phyloP scores from a whole-genome alignment of 1,140 invertebrate species.

The Eufriesea mexicana region DNA sequence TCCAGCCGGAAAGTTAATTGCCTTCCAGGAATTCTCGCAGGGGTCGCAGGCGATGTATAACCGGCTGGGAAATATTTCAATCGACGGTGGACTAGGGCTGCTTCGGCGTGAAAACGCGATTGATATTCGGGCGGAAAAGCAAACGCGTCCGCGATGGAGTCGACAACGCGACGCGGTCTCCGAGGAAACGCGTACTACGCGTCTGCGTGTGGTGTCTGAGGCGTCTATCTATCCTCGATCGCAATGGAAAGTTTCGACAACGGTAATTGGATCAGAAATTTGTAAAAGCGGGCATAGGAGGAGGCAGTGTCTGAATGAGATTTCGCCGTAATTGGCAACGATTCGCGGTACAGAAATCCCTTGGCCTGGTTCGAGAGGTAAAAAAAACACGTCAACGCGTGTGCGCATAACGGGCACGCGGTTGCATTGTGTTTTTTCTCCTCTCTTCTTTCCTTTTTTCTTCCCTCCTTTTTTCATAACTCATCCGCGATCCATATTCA shows the following conservation, averaged over 20 bases:
- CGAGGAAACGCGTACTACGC: too few species aligned
- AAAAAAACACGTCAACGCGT: neutral
- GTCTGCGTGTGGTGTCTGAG: too few species aligned
- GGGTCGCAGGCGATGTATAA: neutral
- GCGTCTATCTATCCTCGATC: neutral
- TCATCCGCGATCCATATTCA: conserved; percentile 49
- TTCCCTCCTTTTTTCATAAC: conserved; percentile 24
- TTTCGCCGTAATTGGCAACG: conserved; percentile 28
- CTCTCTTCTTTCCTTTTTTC: neutral
- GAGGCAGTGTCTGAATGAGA: neutral
- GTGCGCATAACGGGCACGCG: conserved; percentile 14
- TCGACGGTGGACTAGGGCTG: neutral
- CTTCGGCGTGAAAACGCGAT: neutral
- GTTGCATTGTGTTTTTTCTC: conserved; percentile 2
- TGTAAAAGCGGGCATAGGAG: neutral
- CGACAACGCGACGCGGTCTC: too few species aligned
- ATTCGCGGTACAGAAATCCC: conserved; percentile 21
- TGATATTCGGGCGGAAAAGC: neutral
- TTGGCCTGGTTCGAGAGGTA: conserved; percentile 1
- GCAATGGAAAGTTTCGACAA: conserved; percentile 35
- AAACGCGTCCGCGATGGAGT: too few species aligned
- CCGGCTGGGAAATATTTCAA: neutral
- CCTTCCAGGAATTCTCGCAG: conserved; percentile 12
- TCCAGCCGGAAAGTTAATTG: conserved; percentile 22
- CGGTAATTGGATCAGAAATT: conserved; percentile 14